Conservation (phyloP, 2,888 invertebrate genomes). For the Allophyes oxyacanthae region DNA sequence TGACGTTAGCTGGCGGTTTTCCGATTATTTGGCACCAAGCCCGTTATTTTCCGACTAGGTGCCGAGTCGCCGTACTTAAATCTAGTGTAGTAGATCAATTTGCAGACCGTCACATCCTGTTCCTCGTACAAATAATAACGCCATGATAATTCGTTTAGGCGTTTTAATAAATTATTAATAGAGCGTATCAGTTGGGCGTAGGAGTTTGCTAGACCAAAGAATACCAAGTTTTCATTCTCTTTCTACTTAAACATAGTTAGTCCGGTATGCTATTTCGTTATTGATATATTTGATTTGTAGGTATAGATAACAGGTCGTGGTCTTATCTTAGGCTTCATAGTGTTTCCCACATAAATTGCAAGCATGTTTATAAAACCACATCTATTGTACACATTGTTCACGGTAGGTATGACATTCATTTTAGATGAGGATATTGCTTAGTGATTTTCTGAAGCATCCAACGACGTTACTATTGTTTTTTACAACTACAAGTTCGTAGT, state of each 20-base stretch:
- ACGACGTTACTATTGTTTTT: conserved; percentile 24
- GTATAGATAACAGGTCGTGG: background rate
- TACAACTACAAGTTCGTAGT: conserved; percentile 29
- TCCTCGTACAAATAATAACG: conserved; percentile 11
- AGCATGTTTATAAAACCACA: conserved; percentile 1
- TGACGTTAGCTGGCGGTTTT: conserved; percentile 74
- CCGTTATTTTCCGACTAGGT: conserved; percentile 79
- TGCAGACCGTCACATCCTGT: conserved; percentile 29
- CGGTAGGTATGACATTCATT: conserved; percentile 7
- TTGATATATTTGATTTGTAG: background rate
- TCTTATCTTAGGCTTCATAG: background rate
- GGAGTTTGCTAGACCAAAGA: too few species aligned
- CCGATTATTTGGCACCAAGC: conserved; percentile 76
- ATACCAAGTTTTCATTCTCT: too few species aligned
- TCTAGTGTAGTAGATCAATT: conserved; percentile 51
- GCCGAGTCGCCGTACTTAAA: conserved; percentile 56
- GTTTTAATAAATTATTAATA: conserved; percentile 10
- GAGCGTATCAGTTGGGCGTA: conserved; percentile 7
- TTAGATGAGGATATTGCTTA: conserved; percentile 28
- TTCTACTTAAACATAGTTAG: too few species aligned
- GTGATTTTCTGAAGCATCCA: conserved; percentile 33
- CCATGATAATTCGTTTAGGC: background rate
- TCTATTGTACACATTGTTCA: conserved; percentile 6
- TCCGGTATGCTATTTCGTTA: background rate
- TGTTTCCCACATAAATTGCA: conserved; percentile 23